Base-by-base conservation (phyloP, 2,888 invertebrate species). In the Sphaeridia pumilis region DNA sequence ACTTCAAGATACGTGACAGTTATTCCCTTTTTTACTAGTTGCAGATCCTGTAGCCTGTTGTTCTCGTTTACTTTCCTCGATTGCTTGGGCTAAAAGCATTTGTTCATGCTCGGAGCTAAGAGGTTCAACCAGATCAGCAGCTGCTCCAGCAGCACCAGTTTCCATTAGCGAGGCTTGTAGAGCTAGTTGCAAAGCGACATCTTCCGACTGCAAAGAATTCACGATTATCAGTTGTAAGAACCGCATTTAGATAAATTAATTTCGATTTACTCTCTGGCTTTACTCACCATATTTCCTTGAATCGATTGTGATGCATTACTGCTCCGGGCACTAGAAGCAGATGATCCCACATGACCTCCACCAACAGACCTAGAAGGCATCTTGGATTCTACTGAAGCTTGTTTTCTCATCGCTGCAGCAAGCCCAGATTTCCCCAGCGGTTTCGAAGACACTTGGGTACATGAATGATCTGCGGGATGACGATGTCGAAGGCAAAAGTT, bases 401-500 rank as follows among this genome's bases (percentile, higher is more conserved):
- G 44, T 7, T 43, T 52, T 42, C 60, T 22, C 5, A 45, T 20
- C 25, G 52, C 44, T 12, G 60, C 59, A 35, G 63, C 63, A 20
- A 57, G 34, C 2, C 57, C 62, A 27, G 61, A 49, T 54, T 60
- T 59, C 22, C 55, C 53, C 26, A 58, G n/a, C 10, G 57, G 46
- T 38, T 56, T 78, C n/a, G 75, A 70, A 58, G 75, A 75, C n/a
- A n/a, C n/a, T 1, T 81, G 82, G 55, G 76, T 73, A 67, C 88
- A 89, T 0, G 77, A 73, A 66, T 89, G 89, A 70, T 88, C 87
- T 1, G 74, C 74, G 0, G 79, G 70, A 70, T 93, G 90, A 36
- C 95, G 76, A 72, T 97, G 95, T 67, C 83, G 81, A 26, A 97
- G 70, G 67, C 95, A 95, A 71, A 77, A 94, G 70, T 94, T 95